Conservation (phyloP, 2,888 invertebrate genomes). For the Gasteruption jaculator region DNA sequence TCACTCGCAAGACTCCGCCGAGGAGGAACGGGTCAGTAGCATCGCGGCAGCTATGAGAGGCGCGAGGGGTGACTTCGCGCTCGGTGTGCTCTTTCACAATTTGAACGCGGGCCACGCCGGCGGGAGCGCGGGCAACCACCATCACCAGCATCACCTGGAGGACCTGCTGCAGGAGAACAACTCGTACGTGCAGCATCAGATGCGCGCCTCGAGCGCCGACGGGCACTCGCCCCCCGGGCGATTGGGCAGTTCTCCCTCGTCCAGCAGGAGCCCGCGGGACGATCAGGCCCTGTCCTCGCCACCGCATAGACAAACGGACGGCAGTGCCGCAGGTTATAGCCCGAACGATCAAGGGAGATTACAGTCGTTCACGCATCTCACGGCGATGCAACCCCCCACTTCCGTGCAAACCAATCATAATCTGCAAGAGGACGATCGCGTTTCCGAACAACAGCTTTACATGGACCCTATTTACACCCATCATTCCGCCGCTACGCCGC, state of each 20-base stretch:
- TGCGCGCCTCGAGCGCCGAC: constrained; percentile 24
- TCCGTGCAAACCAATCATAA: constrained; percentile 32
- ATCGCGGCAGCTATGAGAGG: constrained; percentile 39
- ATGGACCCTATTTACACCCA: constrained; percentile 41
- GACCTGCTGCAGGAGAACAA: constrained; percentile 40
- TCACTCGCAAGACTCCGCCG: constrained; percentile 23
- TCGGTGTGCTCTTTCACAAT: constrained; percentile 34
- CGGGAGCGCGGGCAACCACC: constrained; percentile 18
- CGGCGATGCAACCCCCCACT: constrained; percentile 44
- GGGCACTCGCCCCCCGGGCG: constrained; percentile 36
- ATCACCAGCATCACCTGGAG: constrained; percentile 33
- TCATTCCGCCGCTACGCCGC: constrained; percentile 33
- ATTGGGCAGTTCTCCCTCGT: constrained; percentile 43
- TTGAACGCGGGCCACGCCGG: constrained; percentile 11
- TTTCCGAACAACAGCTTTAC: constrained; percentile 39
- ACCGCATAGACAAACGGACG: constrained; percentile 31
- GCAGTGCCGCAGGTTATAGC: constrained; percentile 35
- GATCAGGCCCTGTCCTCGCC: constrained; percentile 34
- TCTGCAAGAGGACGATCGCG: constrained; percentile 35
- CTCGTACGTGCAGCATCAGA: constrained; percentile 41
- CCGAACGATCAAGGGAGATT: constrained; percentile 37
- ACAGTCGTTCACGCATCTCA: constrained; percentile 46
- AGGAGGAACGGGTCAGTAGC: constrained; percentile 34
- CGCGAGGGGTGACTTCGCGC: constrained; percentile 30
- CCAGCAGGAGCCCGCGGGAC: constrained; percentile 43